Percentiles rank a stretch among this genome's conserved stretches.
Evolutionary conservation across 2,113 vertebrate species (phyloP).

Genomic region (Engystomops pustulosus): DNA sequence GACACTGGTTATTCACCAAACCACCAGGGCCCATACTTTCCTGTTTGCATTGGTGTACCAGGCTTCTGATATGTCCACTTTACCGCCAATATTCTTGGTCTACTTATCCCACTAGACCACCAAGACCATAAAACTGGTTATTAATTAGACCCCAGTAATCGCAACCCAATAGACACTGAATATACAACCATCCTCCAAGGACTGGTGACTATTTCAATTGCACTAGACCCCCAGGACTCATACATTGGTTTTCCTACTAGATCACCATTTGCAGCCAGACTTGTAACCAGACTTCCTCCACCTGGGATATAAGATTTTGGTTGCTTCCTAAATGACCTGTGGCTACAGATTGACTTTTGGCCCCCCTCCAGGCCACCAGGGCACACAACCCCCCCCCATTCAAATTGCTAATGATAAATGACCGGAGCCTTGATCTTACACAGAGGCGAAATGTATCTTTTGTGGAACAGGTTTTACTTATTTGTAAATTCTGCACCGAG

Average conservation of each 20-base stretch:
- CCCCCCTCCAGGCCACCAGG: not conserved
- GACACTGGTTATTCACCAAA: not conserved
- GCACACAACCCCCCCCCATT: no score
- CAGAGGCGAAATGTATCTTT: not conserved
- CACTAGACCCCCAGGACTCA: no score
- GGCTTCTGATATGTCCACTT: not conserved
- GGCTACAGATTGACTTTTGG: not conserved
- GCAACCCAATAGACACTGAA: no score
- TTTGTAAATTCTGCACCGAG: not conserved
- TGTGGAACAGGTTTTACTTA: not conserved
- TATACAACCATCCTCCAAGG: no score
- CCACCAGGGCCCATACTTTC: not conserved
- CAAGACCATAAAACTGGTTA: not conserved
- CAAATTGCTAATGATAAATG: no score
- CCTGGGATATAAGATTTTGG: not conserved
- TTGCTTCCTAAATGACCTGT: no score
- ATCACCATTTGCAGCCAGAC: not conserved
- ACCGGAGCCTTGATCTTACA: not conserved
- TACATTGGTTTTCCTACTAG: not conserved
- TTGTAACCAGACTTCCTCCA: not conserved
- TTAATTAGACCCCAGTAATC: not conserved
- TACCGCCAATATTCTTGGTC: not conserved
- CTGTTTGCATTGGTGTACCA: not conserved
- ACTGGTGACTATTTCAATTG: no score
- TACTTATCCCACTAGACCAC: not conserved